Evolutionary conservation across 2,888 invertebrate species (phyloP).

Genomic region (Danaus chrysippus): DNA sequence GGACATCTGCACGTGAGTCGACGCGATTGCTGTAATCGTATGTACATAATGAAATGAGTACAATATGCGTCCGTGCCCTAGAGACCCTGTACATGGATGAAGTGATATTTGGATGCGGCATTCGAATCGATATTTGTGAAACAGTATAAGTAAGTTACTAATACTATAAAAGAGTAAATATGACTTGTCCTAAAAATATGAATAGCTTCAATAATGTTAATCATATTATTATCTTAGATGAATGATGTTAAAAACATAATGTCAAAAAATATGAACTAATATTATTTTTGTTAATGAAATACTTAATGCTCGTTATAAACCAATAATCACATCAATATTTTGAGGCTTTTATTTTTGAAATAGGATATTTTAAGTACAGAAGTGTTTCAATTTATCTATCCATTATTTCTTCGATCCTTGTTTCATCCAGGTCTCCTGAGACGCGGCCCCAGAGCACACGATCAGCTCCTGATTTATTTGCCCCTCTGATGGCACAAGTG

Average conservation of each 20-base stretch:
- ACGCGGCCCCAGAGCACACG: conserved; percentile 42
- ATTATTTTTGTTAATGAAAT: no score
- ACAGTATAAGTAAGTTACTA: not conserved
- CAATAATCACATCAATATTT: no score
- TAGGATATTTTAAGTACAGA: not conserved
- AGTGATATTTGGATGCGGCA: conserved; percentile 32
- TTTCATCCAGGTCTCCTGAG: conserved; percentile 45
- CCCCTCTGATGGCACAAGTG: conserved; percentile 39
- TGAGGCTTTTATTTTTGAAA: not conserved
- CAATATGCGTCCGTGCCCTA: conserved; percentile 66
- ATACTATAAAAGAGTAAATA: not conserved
- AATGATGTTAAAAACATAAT: no score
- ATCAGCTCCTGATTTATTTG: conserved; percentile 63
- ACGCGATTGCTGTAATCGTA: conserved; percentile 58
- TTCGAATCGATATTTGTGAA: not conserved
- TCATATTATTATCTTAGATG: no score
- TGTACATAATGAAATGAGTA: conserved; percentile 77
- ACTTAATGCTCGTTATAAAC: no score
- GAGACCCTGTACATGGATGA: conserved; percentile 34
- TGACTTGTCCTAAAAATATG: not conserved
- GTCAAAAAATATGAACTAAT: no score
- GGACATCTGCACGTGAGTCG: conserved; percentile 54
- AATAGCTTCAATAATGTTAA: no score
- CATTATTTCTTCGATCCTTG: conserved; percentile 15
- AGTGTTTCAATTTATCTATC: not conserved